A percentile compares a stretch with the other conserved stretches of the same genome.
Conservation (phyloP, 1,140 invertebrate species). For the Neomicropteryx cornuta region DNA sequence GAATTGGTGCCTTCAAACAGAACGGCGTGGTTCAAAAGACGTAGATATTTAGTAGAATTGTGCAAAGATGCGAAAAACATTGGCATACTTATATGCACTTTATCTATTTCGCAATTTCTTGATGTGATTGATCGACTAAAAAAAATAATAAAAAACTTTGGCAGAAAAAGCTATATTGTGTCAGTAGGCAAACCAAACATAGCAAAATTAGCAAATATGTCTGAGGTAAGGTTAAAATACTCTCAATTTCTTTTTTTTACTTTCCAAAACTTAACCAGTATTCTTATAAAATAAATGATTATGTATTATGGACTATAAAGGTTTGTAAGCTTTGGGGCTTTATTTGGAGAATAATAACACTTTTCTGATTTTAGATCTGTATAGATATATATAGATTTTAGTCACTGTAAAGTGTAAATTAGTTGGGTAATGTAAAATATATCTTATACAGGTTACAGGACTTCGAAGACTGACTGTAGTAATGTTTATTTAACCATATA, state of each 20-base stretch:
- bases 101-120: slow-evolving; percentile 72
- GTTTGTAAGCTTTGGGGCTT: too few relatives aligned
- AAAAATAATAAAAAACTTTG: slow-evolving; percentile 54
- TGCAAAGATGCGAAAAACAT: slow-evolving; percentile 78
- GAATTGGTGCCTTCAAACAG: slow-evolving; percentile 30
- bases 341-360: too few relatives aligned
- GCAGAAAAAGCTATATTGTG: slow-evolving; percentile 83
- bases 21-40: slow-evolving; percentile 56
- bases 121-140: slow-evolving; percentile 68
- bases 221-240: slow-evolving; percentile 48
- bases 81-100: slow-evolving; percentile 80
- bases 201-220: slow-evolving; percentile 87
- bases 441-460: too few relatives aligned
- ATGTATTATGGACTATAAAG: too few relatives aligned
- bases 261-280: background rate
- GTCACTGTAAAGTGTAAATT: too few relatives aligned
- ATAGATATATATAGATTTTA: too few relatives aligned
- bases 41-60: slow-evolving; percentile 76
- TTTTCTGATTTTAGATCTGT: too few relatives aligned
- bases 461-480: too few relatives aligned
- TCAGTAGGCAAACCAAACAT: slow-evolving; percentile 87
- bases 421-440: too few relatives aligned
- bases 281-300: too few relatives aligned
- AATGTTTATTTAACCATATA: too few relatives aligned
- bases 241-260: slow-evolving; percentile 2